Evolutionary conservation across 2,113 vertebrate species (phyloP).

Genomic region (Pollachius pollachius): DNA sequence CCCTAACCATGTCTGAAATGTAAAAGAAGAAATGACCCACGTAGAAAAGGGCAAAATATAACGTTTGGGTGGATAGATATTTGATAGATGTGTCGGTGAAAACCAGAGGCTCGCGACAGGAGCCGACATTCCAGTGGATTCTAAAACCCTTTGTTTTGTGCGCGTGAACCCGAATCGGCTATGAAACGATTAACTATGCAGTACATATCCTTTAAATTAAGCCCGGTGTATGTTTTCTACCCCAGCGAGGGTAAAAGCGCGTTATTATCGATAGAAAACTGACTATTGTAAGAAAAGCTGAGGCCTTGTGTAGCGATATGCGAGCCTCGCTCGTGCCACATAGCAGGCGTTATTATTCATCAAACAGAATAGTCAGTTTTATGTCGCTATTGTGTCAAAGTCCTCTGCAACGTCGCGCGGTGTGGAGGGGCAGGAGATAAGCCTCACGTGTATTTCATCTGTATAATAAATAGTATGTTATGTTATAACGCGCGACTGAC

Average conservation of each 20-base stretch:
- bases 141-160: conserved; percentile 69
- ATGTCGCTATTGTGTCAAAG: conserved; percentile 40
- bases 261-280: conserved; percentile 52
- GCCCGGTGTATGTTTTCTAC: conserved; percentile 40
- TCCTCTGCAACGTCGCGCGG: conserved; percentile 5
- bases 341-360: conserved; percentile 50
- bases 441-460: conserved; percentile 23
- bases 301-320: conserved; percentile 67
- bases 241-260: conserved; percentile 45
- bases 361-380: conserved; percentile 29
- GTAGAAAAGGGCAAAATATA: conserved; percentile 5
- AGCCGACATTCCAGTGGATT: conserved; percentile 72
- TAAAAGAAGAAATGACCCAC: conserved; percentile 11
- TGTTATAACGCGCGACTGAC: conserved; percentile 3
- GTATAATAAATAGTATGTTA: conserved; percentile 25
- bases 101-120: conserved; percentile 42
- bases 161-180: conserved; percentile 59
- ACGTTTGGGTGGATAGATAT: conserved; percentile 32
- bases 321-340: conserved; percentile 45
- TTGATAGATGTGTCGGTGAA: conserved; percentile 51
- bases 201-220: conserved; percentile 46
- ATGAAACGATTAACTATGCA: conserved; percentile 65
- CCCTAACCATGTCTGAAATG: conserved; percentile 15
- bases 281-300: conserved; percentile 23
- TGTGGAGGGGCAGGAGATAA: conserved; percentile 27